phyloP scores from a whole-genome alignment of 2,113 vertebrate genomes.

The Thalassarche chlororhynchos region DNA sequence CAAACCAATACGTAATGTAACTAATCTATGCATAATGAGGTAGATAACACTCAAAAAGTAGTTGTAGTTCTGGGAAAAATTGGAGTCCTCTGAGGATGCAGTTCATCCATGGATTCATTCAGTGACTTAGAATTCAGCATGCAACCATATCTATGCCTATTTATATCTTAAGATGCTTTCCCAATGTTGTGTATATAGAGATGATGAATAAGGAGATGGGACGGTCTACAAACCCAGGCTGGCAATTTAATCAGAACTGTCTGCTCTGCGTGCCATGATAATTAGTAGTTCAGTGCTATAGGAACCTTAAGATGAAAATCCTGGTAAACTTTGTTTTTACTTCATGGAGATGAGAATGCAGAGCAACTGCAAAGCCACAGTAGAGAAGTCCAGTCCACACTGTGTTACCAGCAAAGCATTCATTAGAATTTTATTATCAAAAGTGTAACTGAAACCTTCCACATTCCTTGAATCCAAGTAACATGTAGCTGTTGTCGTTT shows the following conservation, averaged over 20 bases:
- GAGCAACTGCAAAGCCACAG: neutral
- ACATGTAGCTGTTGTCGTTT: neutral
- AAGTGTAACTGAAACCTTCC: neutral
- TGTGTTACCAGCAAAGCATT: neutral
- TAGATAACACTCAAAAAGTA: constrained; percentile 37
- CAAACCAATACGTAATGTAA: neutral
- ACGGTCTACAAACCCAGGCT: neutral
- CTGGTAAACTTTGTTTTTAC: neutral
- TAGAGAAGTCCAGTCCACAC: neutral
- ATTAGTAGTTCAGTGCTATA: neutral
- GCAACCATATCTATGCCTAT: neutral
- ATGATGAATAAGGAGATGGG: constrained; percentile 27
- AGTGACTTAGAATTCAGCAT: constrained; percentile 30
- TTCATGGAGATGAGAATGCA: neutral
- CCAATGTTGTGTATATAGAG: neutral
- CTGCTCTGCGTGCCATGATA: neutral
- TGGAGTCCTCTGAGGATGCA: constrained; percentile 14
- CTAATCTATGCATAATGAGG: constrained; percentile 32
- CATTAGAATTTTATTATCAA: neutral
- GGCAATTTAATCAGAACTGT: constrained; percentile 24
- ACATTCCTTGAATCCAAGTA: neutral
- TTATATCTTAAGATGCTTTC: constrained; percentile 35
- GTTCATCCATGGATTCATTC: constrained; percentile 9
- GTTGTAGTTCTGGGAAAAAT: neutral
- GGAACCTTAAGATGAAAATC: neutral